Evolutionary conservation across 2,113 vertebrate genomes (phyloP).

Genomic region (Cettia cetti): DNA sequence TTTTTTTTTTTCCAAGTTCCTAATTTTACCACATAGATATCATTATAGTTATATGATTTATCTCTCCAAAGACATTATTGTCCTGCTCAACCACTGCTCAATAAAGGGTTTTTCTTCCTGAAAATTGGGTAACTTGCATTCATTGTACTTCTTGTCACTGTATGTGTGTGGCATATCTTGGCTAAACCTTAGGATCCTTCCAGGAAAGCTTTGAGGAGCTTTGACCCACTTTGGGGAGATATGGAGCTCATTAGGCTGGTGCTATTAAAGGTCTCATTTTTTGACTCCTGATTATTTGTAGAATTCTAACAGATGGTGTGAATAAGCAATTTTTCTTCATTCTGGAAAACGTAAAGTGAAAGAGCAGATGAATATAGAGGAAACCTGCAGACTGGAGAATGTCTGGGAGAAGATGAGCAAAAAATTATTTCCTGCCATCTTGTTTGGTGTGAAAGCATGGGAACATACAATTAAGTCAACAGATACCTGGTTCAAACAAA

Average conservation of each 20-base stretch:
- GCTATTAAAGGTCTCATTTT: not conserved
- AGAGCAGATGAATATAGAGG: rapidly evolving
- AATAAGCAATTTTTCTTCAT: not conserved
- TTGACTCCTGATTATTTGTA: not conserved
- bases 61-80: not conserved
- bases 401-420: not conserved
- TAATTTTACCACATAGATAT: not conserved
- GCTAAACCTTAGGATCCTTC: not conserved
- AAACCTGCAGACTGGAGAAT: not conserved
- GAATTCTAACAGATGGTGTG: not conserved
- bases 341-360: not conserved
- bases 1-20: not conserved
- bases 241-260: not conserved
- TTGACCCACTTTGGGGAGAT: not conserved
- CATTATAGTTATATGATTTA: not conserved
- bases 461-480: not conserved
- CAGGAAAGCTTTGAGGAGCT: not conserved
- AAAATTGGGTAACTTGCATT: not conserved
- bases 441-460: not conserved
- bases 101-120: rapidly evolving
- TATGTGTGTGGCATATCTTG: not conserved
- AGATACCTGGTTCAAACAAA: not conserved
- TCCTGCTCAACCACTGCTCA: not conserved
- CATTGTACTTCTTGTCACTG: not conserved
- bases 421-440: not conserved